Evolutionary conservation across 2,797 vertebrate genomes (phyloP).

Genomic region (Neopelma chrysocephalum): DNA sequence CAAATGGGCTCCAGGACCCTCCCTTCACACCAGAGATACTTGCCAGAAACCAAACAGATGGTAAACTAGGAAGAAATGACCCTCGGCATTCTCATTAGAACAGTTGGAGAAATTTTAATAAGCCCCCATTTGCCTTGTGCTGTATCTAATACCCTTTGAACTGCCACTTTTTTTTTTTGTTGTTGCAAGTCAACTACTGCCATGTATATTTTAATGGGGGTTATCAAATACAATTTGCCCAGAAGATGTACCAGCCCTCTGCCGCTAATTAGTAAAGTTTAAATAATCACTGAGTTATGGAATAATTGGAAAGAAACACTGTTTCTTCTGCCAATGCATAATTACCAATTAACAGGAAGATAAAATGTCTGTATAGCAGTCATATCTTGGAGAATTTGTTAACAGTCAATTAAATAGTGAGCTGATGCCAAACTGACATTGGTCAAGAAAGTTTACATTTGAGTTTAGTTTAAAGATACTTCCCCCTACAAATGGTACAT

Average conservation of each 20-base stretch:
- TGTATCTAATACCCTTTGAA: constrained; percentile 80
- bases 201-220: constrained; percentile 80
- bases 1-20: constrained; percentile 71
- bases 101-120: constrained; percentile 79
- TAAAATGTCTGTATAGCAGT: constrained; percentile 72
- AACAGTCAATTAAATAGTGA: constrained; percentile 78
- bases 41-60: constrained; percentile 82
- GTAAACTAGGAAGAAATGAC: constrained; percentile 78
- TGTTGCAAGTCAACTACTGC: constrained; percentile 75
- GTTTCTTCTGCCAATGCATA: constrained; percentile 78
- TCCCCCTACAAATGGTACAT: constrained; percentile 7
- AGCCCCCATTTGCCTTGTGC: constrained; percentile 69
- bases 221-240: constrained; percentile 79
- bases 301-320: constrained; percentile 77
- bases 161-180: constrained; percentile 40
- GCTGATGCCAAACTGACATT: constrained; percentile 63
- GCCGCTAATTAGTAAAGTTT: constrained; percentile 80
- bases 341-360: constrained; percentile 81
- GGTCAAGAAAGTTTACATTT: constrained; percentile 74
- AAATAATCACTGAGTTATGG: constrained; percentile 77
- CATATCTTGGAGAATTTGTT: constrained; percentile 76
- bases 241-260: constrained; percentile 74
- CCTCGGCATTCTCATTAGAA: constrained; percentile 80
- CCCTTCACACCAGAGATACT: constrained; percentile 66
- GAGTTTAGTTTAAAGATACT: constrained; percentile 46